Evolutionary conservation across 2,113 vertebrate species (phyloP), one percentile per base, ranked within the genome.

Genomic region (Pygoscelis adeliae): DNA sequence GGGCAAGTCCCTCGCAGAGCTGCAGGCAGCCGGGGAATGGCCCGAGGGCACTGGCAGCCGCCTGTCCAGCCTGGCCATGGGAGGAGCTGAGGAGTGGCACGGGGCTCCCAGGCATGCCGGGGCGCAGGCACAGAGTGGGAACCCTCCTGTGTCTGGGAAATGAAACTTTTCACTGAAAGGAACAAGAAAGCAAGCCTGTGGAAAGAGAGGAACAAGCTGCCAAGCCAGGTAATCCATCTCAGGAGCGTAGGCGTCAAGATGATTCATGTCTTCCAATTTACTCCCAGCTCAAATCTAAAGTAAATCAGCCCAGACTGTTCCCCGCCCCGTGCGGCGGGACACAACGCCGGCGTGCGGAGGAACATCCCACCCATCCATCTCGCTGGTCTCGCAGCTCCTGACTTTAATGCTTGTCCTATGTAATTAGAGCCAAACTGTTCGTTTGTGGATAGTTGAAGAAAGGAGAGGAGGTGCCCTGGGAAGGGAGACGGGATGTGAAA

Each of bases 231-330:
- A 97, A 99, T 99, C 98, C 98, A 98, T 99, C 98, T 98, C 98
- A 2, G 61, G 42, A 96, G 96, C 70, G 13, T 79, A 87, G 91
- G 98, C 93, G 97, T 98, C 98, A 97, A 46, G 98, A 97, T 99
- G 98, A 99, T 98, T 99, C 98, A 99, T 98, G 98, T 94, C 98
- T 99, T 98, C 97, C 98, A 98, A 98, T 99, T 98, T 98, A 98
- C 94, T 98, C 95, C 85, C 74, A 20, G 97, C 98, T 98, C 97
- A 84, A 98, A 98, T 98, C 98, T 98, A 96, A 97, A 98, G 98
- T 97, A 98, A 92, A 95, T 98, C 98, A 97, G 97, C 84, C 94
- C 97, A 81, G 98, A 93, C 88, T 53, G 94, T 74, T 97, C 97
- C 96, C 94, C 59, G 27, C 98, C 98, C 98, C 96, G 50, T 91